Conservation (phyloP, 2,888 invertebrate species). For the Eupithecia centaureata region DNA sequence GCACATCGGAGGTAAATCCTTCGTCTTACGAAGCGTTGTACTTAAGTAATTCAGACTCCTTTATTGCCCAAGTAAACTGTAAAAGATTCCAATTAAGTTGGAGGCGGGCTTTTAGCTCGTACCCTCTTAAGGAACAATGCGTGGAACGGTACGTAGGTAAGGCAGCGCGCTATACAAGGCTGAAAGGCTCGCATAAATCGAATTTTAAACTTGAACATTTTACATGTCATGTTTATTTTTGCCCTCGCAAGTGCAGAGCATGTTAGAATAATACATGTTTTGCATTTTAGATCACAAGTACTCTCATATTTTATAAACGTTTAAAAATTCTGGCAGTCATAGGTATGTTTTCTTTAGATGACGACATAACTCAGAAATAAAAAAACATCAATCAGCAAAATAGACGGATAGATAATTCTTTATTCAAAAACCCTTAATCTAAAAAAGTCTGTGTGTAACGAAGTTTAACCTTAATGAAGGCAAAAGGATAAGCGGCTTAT, state of each 20-base stretch:
- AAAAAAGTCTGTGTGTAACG: no score
- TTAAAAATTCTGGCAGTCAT: background rate
- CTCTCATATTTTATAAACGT: no score
- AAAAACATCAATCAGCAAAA: no score
- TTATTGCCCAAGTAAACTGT: conserved; percentile 78
- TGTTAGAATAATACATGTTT: background rate
- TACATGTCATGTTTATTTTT: conserved; percentile 20
- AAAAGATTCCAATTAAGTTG: conserved; percentile 81
- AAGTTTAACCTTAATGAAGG: no score
- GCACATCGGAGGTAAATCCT: conserved; percentile 49
- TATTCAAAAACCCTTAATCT: no score
- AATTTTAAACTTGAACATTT: conserved; percentile 17
- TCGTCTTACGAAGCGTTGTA: conserved; percentile 42
- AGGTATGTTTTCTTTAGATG: background rate
- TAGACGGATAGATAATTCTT: no score
- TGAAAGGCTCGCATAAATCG: conserved; percentile 33
- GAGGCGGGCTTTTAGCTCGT: conserved; percentile 60
- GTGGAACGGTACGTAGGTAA: conserved; percentile 35
- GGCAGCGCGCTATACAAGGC: conserved; percentile 39
- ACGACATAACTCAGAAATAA: background rate
- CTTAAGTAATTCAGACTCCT: conserved; percentile 63
- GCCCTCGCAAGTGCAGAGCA: background rate
- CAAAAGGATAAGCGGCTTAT: no score
- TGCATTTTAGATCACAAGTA: no score
- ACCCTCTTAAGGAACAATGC: conserved; percentile 70